Evolutionary conservation across 2,888 invertebrate genomes (phyloP).

Genomic region (Osedax fenrisi): DNA sequence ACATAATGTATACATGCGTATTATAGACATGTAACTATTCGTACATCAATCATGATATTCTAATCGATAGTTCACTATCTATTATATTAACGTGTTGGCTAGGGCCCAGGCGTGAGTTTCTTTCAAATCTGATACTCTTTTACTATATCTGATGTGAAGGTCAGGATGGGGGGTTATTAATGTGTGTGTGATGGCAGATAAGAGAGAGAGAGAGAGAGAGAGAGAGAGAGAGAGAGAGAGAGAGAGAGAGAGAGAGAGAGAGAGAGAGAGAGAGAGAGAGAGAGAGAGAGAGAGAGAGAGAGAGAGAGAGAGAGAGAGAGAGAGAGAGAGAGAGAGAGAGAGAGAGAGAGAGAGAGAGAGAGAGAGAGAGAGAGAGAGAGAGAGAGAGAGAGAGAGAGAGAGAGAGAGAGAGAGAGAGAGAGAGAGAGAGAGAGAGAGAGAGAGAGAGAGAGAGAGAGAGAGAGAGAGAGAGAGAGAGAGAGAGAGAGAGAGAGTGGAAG

Average conservation of each 20-base stretch:
- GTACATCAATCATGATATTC: too few species aligned
- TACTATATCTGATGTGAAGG: slow-evolving; percentile 48
- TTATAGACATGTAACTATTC: too few species aligned
- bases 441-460: not conserved
- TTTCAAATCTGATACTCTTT: slow-evolving; percentile 84
- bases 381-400: not conserved
- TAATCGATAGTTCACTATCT: too few species aligned
- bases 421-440: not conserved
- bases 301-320: not conserved
- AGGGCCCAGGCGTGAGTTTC: slow-evolving; percentile 65
- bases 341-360: not conserved
- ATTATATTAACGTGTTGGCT: slow-evolving; percentile 62
- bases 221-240: not conserved
- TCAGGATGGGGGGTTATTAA: too few species aligned
- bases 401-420: not conserved
- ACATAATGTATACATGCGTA: too few species aligned
- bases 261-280: not conserved
- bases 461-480: not conserved
- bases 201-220: too few species aligned
- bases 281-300: not conserved
- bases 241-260: not conserved
- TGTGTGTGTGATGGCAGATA: too few species aligned
- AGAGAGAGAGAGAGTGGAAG: not conserved
- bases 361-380: not conserved
- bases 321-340: not conserved